Conservation (phyloP, 1,140 invertebrate species). For the Meloidogyne exigua region DNA sequence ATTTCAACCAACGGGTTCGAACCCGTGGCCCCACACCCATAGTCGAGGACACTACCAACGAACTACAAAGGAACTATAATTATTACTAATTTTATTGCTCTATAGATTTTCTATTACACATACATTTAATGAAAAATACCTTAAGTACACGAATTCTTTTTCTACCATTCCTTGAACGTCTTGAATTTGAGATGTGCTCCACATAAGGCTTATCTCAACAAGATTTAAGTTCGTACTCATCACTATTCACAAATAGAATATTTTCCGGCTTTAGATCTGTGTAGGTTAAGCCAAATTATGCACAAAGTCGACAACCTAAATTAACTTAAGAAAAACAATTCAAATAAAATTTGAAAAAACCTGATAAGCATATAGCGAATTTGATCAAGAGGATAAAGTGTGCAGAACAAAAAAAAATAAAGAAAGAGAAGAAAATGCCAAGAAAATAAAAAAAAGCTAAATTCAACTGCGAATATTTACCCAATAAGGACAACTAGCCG, state of each 20-base stretch:
- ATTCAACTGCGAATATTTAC: too few relatives aligned
- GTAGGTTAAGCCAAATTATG: conserved; percentile 70
- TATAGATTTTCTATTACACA: too few relatives aligned
- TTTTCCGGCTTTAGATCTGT: conserved; percentile 92
- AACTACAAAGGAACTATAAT: too few relatives aligned
- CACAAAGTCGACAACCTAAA: conserved; percentile 80
- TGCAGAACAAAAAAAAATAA: too few relatives aligned
- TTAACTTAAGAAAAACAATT: not conserved
- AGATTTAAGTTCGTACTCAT: conserved; percentile 69
- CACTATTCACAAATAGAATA: conserved; percentile 76
- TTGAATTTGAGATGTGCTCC: conserved; percentile 72
- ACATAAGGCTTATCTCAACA: conserved; percentile 53
- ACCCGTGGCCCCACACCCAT: too few relatives aligned
- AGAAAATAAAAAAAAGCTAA: too few relatives aligned
- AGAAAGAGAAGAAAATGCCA: too few relatives aligned
- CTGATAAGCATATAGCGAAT: conserved; percentile 95
- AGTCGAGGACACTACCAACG: too few relatives aligned
- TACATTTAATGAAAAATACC: not conserved
- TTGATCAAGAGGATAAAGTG: conserved; percentile 93
- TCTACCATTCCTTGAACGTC: conserved; percentile 63
- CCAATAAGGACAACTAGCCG: too few relatives aligned
- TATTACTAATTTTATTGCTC: too few relatives aligned
- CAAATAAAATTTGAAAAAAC: conserved; percentile 70
- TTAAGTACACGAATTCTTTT: not conserved
- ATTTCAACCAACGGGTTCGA: too few relatives aligned